Percentiles rank a stretch among this genome's conserved stretches.
Conservation (phyloP, 2,797 vertebrate genomes). For the Centropyge bicolor region DNA sequence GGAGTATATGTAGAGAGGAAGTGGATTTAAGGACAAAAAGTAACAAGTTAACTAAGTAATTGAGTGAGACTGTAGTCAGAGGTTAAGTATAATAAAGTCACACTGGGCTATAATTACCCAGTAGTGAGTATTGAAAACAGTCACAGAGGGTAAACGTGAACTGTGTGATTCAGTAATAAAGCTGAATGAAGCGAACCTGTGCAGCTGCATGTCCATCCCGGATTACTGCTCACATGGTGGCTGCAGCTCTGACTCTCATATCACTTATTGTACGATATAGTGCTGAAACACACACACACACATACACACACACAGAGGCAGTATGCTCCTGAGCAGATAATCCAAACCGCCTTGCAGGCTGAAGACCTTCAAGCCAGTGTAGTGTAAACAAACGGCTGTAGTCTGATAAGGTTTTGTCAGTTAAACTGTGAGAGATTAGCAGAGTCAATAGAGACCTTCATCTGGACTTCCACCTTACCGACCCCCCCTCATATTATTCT, state of each 20-base stretch:
- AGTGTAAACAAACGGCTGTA: constrained; percentile 66
- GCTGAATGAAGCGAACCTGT: constrained; percentile 31
- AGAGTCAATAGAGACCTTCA: constrained; percentile 23
- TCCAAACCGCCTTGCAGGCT: constrained; percentile 57
- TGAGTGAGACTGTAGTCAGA: too few species aligned
- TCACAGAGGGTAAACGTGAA: neutral
- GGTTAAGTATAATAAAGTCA: neutral
- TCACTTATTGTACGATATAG: constrained; percentile 41
- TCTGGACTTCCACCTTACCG: constrained; percentile 33
- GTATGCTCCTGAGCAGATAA: constrained; percentile 61
- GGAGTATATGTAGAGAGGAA: neutral
- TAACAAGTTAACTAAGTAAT: neutral
- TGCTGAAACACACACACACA: constrained; percentile 28
- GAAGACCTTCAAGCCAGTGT: constrained; percentile 43
- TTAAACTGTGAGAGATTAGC: constrained; percentile 72
- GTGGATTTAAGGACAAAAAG: neutral
- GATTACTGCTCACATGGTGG: constrained; percentile 43
- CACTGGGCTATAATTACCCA: neutral
- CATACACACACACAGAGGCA: constrained; percentile 34
- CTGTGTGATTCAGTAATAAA: constrained; percentile 10
- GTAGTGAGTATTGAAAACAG: neutral
- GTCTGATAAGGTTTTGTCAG: constrained; percentile 70
- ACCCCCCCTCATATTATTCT: neutral
- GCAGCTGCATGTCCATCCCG: constrained; percentile 26
- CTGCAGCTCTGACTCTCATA: constrained; percentile 30